Evolutionary conservation across 1,140 invertebrate species (phyloP).

Genomic region (Rhagoletis pomonella): DNA sequence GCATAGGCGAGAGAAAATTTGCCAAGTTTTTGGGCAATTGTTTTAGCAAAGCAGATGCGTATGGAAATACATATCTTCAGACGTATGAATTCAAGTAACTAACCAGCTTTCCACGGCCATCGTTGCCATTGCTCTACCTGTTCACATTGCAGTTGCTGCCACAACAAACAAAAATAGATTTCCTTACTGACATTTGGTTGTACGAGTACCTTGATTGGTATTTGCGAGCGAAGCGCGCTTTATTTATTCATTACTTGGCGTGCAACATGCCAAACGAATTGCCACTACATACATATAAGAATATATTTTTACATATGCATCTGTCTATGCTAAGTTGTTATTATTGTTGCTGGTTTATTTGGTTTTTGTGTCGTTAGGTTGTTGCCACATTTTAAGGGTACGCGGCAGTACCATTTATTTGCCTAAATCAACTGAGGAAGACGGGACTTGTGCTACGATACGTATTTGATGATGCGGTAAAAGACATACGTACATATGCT

Average conservation of each 20-base stretch:
- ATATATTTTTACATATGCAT: neutral
- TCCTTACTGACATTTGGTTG: neutral
- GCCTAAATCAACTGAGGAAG: constrained; percentile 1
- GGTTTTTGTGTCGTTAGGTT: neutral
- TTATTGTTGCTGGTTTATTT: constrained; percentile 14
- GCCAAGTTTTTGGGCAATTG: too few relatives aligned
- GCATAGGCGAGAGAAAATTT: too few relatives aligned
- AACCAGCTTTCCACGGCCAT: neutral
- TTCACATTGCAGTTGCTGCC: neutral
- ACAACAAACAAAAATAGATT: neutral
- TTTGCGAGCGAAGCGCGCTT: constrained; percentile 5
- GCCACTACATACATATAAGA: neutral
- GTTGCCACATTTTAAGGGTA: constrained; percentile 24
- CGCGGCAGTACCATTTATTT: neutral
- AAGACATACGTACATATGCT: neutral
- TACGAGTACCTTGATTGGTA: constrained; percentile 6
- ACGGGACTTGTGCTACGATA: neutral
- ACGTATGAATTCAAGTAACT: neutral
- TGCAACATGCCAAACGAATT: constrained; percentile 39
- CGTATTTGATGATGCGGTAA: neutral
- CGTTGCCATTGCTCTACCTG: neutral
- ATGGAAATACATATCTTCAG: too few relatives aligned
- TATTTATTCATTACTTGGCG: constrained; percentile 30
- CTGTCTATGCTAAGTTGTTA: neutral
- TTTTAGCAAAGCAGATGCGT: too few relatives aligned